Evolutionary conservation across 2,113 vertebrate genomes (phyloP).

Genomic region (Strix aluco): DNA sequence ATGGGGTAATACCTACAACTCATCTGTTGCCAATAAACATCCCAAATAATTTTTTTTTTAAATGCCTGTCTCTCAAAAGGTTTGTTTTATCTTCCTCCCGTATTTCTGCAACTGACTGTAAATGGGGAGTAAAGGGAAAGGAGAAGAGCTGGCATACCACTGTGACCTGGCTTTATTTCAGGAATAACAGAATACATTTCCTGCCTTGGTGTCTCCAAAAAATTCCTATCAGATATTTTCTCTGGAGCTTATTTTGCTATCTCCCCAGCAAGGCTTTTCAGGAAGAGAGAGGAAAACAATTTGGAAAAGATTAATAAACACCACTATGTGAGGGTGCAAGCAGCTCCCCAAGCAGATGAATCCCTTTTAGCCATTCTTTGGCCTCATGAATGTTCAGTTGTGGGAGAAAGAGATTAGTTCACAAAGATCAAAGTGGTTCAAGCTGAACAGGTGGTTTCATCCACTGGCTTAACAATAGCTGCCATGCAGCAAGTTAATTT

Average conservation of each 20-base stretch:
- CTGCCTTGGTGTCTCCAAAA: neutral
- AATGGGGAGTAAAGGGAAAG: neutral
- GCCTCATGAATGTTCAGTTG: neutral
- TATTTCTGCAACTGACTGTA: neutral
- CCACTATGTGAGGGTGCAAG: neutral
- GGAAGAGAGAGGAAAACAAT: neutral
- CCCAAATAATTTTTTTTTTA: neutral
- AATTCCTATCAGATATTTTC: neutral
- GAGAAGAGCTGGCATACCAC: neutral
- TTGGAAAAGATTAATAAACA: neutral
- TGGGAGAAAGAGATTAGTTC: neutral
- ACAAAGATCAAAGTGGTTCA: neutral
- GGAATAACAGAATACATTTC: constrained; percentile 1
- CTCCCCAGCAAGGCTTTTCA: neutral
- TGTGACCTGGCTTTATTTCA: neutral
- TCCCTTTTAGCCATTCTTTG: neutral
- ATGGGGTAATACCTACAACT: neutral
- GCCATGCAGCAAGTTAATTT: neutral
- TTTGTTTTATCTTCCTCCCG: neutral
- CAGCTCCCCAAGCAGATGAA: neutral
- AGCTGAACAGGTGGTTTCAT: neutral
- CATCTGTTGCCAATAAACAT: neutral
- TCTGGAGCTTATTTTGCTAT: neutral
- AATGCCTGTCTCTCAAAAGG: neutral
- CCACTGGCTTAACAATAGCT: neutral